These are phyloP conservation scores for Callocephalon fimbriatum DNA, from an alignment of 2,113 vertebrate species.

Conservation along the genomic window DNA sequence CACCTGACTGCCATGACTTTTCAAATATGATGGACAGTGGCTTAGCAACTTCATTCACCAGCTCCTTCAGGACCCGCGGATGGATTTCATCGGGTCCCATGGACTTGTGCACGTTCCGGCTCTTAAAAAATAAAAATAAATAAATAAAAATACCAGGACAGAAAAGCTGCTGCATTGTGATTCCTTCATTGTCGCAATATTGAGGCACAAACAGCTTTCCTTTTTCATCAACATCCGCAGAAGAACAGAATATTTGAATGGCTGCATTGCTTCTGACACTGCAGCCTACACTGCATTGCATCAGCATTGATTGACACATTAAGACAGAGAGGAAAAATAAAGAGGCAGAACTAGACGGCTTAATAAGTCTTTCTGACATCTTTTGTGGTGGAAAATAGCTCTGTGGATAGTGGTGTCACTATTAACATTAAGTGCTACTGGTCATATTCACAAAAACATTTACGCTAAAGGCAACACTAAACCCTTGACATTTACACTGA, in stretches of 20 bases:
- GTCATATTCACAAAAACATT: neutral
- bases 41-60: no score
- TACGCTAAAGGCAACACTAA: neutral
- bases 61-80: no score
- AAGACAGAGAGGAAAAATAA: neutral
- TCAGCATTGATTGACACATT: neutral
- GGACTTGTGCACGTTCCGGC: no score
- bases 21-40: no score
- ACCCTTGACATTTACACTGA: neutral
- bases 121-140: neutral
- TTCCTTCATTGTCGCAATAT: neutral
- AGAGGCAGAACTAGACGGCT: neutral
- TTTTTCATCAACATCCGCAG: neutral
- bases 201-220: neutral
- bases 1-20: no score
- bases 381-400: neutral
- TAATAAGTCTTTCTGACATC: conserved; percentile 1
- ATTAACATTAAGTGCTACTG: neutral
- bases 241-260: neutral
- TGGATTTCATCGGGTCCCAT: no score
- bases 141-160: neutral
- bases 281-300: neutral
- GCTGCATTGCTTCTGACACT: neutral
- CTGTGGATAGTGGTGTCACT: neutral
- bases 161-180: neutral